A percentile compares a stretch with the other conserved stretches of the same genome.
phyloP scores from a whole-genome alignment of 1,140 invertebrate genomes.

The Mya arenaria region DNA sequence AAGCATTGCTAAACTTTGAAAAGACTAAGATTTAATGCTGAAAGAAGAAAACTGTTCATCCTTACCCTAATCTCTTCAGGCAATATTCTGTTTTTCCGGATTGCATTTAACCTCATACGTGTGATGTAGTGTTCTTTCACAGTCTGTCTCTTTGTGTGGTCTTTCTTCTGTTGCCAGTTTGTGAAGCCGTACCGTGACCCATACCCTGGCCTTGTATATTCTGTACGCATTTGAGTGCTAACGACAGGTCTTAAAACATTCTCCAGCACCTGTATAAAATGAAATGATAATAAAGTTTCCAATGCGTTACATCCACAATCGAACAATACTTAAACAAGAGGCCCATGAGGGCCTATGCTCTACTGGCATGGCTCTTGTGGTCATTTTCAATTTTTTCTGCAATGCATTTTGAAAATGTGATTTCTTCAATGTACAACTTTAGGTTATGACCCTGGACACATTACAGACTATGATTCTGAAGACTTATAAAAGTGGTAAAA shows the following conservation, averaged over 20 bases:
- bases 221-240: conserved; percentile 1
- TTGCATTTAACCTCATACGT: conserved; percentile 88
- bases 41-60: no score
- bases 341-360: no score
- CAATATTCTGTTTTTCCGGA: conserved; percentile 91
- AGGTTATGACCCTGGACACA: no score
- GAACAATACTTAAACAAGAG: no score
- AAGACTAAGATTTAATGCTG: no score
- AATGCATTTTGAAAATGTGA: no score
- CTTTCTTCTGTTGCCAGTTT: conserved; percentile 91
- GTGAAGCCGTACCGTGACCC: conserved; percentile 52
- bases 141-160: conserved; percentile 89
- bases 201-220: conserved; percentile 41
- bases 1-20: no score
- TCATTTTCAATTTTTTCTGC: no score
- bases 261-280: background rate
- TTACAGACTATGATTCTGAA: no score
- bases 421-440: no score
- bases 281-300: background rate
- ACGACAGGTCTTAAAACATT: background rate
- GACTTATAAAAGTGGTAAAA: no score
- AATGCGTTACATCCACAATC: background rate
- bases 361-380: no score
- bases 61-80: conserved; percentile 87
- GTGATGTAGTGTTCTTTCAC: conserved; percentile 87